Evolutionary conservation across 2,888 invertebrate species (phyloP), one percentile per base, ranked within the genome.

Genomic region (Callyntrura guangdongensis): DNA sequence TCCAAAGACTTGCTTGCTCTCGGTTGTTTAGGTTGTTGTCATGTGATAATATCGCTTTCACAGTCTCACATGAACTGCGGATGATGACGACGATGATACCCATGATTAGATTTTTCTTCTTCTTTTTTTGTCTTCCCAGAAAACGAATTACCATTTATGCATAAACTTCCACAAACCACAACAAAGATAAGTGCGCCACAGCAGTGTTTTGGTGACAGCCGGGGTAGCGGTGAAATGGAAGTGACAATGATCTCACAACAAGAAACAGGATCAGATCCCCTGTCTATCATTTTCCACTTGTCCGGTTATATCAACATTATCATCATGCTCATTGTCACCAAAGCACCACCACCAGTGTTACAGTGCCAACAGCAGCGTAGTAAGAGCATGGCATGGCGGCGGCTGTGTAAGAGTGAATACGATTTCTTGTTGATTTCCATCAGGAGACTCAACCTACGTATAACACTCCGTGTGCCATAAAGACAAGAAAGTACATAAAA

Each of bases 221-320:
- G 36, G 36, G 36, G 36, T 6, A 2, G 36, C 36, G 36, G 36
- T 36, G 36, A 6, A 36, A 36, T 36, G 36, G 36, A 64, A 64
- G 64, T 64, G 64, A 64, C 64, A 25, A 64, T 64, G 64, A 64
- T 64, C 25, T 64, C 59, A 17, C 59, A 59, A 59, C 59, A 59
- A 59, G 59, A 64, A 64, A 64, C 64, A 64, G 22, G 25, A 64
- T 64, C 22, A 22, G 36, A 69, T 69, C 69, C 12, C 69, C 27
- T 69, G 69, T 69, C 69, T 36, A 69, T 69, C 69, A 36, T 69
- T 69, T 69, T 69, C 69, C 69, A 69, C 69, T 69, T 69, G 69
- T 36, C 69, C 36, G 20, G 36, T 14, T 27, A n/a, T 69, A 69
- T 69, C 64, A 64, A 14, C 64, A 14, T 64, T 64, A 64, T 14